Percentiles rank a stretch among this genome's conserved stretches.
Evolutionary conservation across 2,797 vertebrate genomes (phyloP).

Genomic region (Thalassophryne amazonica): DNA sequence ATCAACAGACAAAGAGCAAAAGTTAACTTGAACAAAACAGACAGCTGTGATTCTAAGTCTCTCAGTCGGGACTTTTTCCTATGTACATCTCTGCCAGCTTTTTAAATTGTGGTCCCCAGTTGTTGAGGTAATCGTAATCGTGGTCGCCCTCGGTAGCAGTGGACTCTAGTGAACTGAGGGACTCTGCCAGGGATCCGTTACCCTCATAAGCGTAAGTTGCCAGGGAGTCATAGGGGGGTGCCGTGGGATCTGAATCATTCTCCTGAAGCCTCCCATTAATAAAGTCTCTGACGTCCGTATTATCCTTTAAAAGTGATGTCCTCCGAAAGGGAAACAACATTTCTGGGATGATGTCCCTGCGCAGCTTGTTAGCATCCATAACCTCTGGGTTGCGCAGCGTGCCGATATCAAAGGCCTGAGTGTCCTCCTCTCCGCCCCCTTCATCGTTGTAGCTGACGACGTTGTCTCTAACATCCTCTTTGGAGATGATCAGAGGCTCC

Average conservation of each 20-base stretch:
- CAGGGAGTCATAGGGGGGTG: constrained; percentile 95
- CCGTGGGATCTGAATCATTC: constrained; percentile 90
- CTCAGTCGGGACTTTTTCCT: constrained; percentile 88
- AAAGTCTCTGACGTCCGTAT: constrained; percentile 94
- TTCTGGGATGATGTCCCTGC: constrained; percentile 94
- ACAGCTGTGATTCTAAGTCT: constrained; percentile 72
- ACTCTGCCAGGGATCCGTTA: constrained; percentile 90
- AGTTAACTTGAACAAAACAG: constrained; percentile 10
- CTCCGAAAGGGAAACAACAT: constrained; percentile 89
- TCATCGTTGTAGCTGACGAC: constrained; percentile 99
- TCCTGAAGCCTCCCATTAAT: constrained; percentile 93
- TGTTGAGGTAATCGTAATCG: constrained; percentile 95
- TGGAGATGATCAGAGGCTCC: constrained; percentile 97
- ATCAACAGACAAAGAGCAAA: constrained; percentile 34
- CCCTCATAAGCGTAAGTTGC: constrained; percentile 98
- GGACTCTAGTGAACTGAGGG: constrained; percentile 94
- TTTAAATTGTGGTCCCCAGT: constrained; percentile 95
- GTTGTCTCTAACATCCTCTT: constrained; percentile 98
- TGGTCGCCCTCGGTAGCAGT: constrained; percentile 92
- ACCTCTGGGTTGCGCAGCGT: constrained; percentile 93
- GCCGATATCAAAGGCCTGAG: constrained; percentile 98
- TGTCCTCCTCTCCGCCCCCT: constrained; percentile 97
- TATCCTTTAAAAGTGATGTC: constrained; percentile 90
- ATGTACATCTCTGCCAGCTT: constrained; percentile 98
- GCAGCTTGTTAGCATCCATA: constrained; percentile 91